Evolutionary conservation across 2,113 vertebrate genomes (phyloP), one percentile per base, ranked within the genome.

Genomic region (Oceanodroma tethys): DNA sequence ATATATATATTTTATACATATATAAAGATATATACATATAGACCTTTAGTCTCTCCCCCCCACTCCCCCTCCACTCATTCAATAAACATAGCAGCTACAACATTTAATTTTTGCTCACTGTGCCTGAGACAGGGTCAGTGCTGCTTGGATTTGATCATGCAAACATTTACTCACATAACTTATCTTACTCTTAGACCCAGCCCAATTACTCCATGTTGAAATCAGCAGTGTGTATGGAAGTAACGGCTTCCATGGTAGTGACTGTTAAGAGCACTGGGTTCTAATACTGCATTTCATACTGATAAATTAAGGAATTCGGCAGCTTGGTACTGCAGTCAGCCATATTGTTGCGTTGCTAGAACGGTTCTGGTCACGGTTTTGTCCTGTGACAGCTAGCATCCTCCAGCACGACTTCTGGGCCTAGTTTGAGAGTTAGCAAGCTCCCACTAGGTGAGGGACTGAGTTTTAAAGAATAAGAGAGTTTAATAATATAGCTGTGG

Each of bases 311-410:
- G 47, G 29, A 71, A 65, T 25, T 0, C 30, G 6, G 34, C n/a
- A 16, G 9, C 21, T 73, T 6, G 0, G 40, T 80, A 55, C 13
- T 65, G 40, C 58, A 25, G 26, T 75, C 21, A 76, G 20, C 9
- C 21, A 10, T 23, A 43, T 3, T 47, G 15, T 13, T 47, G 11
- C 25, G 25, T 43, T 89, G 16, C 10, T 63, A 84, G 43, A 65
- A 63, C 0, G 1, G 4, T 29, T 79, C 21, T 0, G 3, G 15
- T 11, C n/a, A 29, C 2, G 2, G 15, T n/a, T 81, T 50, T 55
- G 71, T 56, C 26, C 22, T 43, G 26, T 38, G n/a, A 15, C 32
- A 81, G 10, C 11, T 34, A 47, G 17, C 16, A 89, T 81, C 38
- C 15, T 76, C 26, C 58, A 83, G 42, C 10, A 63, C 0, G 10